Percentiles rank a stretch among this genome's conserved stretches.
phyloP scores from a whole-genome alignment of 1,140 invertebrate genomes.

The Brachionus sp. region DNA sequence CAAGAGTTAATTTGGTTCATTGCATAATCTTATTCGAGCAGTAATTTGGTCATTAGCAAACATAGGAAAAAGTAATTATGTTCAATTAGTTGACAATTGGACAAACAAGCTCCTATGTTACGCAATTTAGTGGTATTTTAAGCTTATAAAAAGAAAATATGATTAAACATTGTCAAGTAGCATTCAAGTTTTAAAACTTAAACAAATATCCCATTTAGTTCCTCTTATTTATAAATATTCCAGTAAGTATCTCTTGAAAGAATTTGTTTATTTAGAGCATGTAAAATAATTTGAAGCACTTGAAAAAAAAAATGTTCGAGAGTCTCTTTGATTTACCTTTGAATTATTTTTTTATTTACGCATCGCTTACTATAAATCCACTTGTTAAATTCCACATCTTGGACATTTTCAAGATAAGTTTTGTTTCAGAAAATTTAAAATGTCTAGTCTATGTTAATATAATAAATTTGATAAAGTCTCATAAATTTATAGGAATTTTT shows the following conservation, averaged over 20 bases:
- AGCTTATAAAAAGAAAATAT: constrained; percentile 6
- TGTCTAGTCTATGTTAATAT: not conserved
- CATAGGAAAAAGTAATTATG: not conserved
- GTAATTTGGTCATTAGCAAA: not conserved
- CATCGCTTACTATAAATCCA: not conserved
- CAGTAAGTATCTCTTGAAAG: not conserved
- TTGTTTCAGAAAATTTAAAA: constrained; percentile 10
- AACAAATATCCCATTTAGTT: not conserved
- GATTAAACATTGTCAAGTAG: not conserved
- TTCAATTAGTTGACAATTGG: constrained; percentile 1
- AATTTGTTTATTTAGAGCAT: not conserved
- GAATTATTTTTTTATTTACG: not conserved
- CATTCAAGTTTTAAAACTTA: not conserved
- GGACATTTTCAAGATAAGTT: constrained; percentile 1
- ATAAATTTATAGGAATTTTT: not conserved
- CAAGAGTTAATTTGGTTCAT: not conserved
- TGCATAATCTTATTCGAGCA: not conserved
- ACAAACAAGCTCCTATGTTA: not conserved
- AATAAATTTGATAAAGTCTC: constrained; percentile 5
- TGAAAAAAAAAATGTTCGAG: constrained; percentile 21
- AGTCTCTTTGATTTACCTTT: constrained; percentile 29
- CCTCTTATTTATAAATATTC: constrained; percentile 4
- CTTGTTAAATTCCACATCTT: not conserved
- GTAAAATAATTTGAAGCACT: constrained; percentile 12
- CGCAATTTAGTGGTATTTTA: not conserved